Evolutionary conservation across 2,797 vertebrate genomes (phyloP).

Genomic region (Siniperca obscura): DNA sequence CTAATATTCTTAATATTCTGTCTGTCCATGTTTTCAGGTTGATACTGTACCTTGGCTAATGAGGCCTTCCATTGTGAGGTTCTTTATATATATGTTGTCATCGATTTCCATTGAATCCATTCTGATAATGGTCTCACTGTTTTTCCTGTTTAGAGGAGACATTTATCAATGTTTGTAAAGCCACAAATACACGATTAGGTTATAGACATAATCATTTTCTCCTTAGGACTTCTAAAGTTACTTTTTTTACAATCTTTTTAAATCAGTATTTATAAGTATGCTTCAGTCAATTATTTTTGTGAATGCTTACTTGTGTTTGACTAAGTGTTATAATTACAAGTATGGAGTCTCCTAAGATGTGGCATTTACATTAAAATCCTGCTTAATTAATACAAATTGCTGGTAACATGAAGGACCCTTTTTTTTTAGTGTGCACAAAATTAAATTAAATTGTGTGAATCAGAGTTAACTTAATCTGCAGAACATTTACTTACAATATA

Average conservation of each 20-base stretch:
- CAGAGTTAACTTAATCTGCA: not conserved
- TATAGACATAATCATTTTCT: not conserved
- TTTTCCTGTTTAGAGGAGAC: constrained; percentile 20
- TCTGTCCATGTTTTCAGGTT: not conserved
- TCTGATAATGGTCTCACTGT: not conserved
- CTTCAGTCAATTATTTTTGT: not conserved
- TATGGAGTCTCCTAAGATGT: not conserved
- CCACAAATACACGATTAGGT: not conserved
- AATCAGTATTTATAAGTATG: not conserved
- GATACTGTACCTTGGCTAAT: constrained; percentile 39
- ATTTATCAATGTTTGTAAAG: not conserved
- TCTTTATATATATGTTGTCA: constrained; percentile 3
- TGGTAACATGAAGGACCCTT: not conserved
- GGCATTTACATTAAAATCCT: not conserved
- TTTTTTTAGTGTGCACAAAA: not conserved
- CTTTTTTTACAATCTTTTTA: not conserved
- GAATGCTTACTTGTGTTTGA: not conserved
- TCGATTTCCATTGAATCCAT: constrained; percentile 66
- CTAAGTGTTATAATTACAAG: not conserved
- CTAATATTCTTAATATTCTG: rapidly evolving
- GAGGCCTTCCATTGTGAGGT: constrained; percentile 4
- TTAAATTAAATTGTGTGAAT: not conserved
- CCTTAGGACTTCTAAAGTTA: not conserved
- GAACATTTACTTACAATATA: not conserved
- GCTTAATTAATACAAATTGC: not conserved